A percentile compares a stretch with the other conserved stretches of the same genome.
phyloP scores from a whole-genome alignment of 2,797 vertebrate species.

The Intellagama lesueurii region DNA sequence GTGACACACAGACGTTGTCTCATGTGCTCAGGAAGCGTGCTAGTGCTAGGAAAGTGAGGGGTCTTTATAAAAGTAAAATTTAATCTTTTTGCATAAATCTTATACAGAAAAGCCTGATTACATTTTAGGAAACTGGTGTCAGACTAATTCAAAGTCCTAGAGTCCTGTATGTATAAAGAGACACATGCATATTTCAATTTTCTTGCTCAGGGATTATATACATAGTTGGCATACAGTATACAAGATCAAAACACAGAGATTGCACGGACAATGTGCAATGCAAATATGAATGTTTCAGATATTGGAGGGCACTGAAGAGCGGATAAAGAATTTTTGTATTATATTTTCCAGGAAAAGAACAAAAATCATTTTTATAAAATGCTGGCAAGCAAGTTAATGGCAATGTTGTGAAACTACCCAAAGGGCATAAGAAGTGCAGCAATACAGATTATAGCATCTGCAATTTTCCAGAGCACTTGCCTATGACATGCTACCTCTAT shows the following conservation, averaged over 20 bases:
- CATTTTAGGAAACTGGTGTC: neutral
- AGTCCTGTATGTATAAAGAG: neutral
- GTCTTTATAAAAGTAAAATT: neutral
- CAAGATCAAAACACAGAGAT: neutral
- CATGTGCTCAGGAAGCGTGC: neutral
- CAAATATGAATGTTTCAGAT: neutral
- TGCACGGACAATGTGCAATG: neutral
- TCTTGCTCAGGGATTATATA: neutral
- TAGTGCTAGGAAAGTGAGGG: neutral
- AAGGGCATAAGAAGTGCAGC: neutral
- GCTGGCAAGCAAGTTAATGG: neutral
- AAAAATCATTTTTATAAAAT: slow-evolving; percentile 6
- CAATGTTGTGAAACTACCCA: slow-evolving; percentile 6
- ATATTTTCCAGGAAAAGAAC: neutral
- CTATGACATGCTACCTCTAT: slow-evolving; percentile 20
- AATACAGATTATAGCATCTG: slow-evolving; percentile 9
- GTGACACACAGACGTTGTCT: neutral
- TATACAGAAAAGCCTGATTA: neutral
- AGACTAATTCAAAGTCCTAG: neutral
- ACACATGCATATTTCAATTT: neutral
- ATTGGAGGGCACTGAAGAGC: neutral
- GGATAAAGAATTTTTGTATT: neutral
- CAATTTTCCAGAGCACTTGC: slow-evolving; percentile 30
- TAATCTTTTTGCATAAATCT: neutral
- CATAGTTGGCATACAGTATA: neutral